Percentiles rank a stretch among this genome's conserved stretches.
Conservation (phyloP, 2,888 invertebrate species). For the Frankliniella intonsa region DNA sequence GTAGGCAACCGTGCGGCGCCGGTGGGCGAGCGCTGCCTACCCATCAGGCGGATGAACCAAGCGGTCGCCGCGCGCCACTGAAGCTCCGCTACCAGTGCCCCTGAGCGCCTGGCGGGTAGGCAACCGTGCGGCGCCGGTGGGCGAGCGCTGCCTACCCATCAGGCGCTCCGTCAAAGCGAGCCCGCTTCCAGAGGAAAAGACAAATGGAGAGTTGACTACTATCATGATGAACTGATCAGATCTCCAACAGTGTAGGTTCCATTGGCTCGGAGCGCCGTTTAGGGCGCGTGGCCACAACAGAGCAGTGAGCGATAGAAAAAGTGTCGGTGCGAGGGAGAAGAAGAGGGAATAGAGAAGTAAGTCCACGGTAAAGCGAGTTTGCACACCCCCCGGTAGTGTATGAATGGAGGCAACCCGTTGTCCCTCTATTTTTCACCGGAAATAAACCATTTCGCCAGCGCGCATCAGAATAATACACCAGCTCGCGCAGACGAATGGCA, state of each 20-base stretch:
- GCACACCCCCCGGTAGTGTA: neutral
- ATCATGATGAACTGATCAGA: too few relatives aligned
- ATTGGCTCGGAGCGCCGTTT: too few relatives aligned
- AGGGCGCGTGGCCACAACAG: too few relatives aligned
- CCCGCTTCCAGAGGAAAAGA: too few relatives aligned
- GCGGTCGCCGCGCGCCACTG: neutral
- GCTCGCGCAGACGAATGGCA: neutral
- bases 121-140: neutral
- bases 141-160: neutral
- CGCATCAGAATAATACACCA: neutral
- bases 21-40: neutral
- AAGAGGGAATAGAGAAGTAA: too few relatives aligned
- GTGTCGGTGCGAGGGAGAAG: too few relatives aligned
- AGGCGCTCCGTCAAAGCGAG: neutral
- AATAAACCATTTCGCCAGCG: conserved; percentile 1
- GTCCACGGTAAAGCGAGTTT: too few relatives aligned
- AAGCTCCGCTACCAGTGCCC: neutral
- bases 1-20: neutral
- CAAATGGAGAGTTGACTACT: too few relatives aligned
- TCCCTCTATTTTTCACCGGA: neutral
- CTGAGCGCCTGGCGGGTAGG: neutral
- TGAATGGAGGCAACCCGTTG: neutral
- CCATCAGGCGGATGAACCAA: neutral
- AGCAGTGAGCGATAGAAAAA: too few relatives aligned
- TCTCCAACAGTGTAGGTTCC: too few relatives aligned